phyloP scores from a whole-genome alignment of 2,797 vertebrate genomes.

The Hemitrygon akajei region DNA sequence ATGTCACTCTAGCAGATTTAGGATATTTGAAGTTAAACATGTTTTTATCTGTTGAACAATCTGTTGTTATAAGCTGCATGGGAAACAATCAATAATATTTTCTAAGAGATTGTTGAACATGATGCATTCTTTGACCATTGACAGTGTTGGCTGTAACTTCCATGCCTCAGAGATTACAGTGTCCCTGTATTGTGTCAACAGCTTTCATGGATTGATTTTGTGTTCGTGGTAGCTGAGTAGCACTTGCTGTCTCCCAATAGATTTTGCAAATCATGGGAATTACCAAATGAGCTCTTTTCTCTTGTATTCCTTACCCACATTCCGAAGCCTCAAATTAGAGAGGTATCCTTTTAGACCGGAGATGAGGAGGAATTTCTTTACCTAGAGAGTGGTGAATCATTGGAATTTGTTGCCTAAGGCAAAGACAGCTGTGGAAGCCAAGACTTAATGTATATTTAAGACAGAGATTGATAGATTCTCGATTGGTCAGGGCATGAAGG shows the following conservation, averaged over 20 bases:
- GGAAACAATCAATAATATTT: background rate
- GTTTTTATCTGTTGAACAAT: background rate
- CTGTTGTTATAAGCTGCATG: background rate
- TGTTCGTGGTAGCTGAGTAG: no score
- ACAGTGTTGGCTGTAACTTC: background rate
- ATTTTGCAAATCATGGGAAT: background rate
- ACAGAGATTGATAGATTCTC: no score
- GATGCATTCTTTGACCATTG: background rate
- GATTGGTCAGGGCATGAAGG: no score
- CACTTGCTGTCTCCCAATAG: background rate
- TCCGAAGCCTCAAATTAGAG: no score
- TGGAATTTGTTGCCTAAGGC: no score
- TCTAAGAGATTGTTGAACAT: background rate
- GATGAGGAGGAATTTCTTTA: no score
- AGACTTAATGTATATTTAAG: no score
- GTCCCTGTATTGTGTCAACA: background rate
- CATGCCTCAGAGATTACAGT: background rate
- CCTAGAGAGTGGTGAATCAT: no score
- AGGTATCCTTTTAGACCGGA: no score
- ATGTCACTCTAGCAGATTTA: background rate
- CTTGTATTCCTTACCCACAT: no score
- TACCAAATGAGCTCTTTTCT: no score
- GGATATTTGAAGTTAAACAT: background rate
- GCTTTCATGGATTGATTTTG: background rate
- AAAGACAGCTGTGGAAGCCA: no score